Base-by-base conservation (phyloP, 2,888 invertebrate genomes). In the Alloscopus bannaensis region DNA sequence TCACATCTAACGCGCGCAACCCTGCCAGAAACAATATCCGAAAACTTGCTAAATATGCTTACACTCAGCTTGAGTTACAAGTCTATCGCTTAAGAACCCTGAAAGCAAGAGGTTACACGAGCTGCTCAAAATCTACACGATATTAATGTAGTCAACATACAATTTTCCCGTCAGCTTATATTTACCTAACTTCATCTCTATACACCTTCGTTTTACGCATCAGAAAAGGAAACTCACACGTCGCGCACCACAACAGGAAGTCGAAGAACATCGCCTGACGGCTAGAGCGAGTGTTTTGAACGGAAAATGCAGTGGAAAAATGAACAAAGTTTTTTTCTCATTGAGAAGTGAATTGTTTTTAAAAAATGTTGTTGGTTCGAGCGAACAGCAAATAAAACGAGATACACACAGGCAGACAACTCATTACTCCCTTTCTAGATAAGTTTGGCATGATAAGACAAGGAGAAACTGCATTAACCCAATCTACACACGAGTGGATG, bases 351-450 rank as follows among this genome's bases (percentile, higher is more conserved):
- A n/a, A n/a, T n/a, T n/a, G n/a, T n/a, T 6, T 36, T 8, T 36
- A 36, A 6, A 8, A 36, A 36, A 13, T 36, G 6, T 13, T 36
- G 6, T 36, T n/a, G n/a, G n/a, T n/a, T n/a, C n/a, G n/a, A n/a
- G n/a, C n/a, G n/a, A n/a, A n/a, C n/a, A n/a, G 52, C 6, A 36
- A 31, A 40, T 24, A 42, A 26, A 28, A 26, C 59, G 36, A 11
- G 26, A 55, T n/a, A 62, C 29, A 36, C 57, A 69, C 69, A 69
- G 40, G 42, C 18, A 50, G 36, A 72, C 50, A 72, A 72, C 62
- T 64, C 72, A 72, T 62, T 72, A 71, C 18, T 36, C 1, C 50
- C 31, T 22, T 72, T 72, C 52, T 64, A 72, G 72, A 72, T 72
- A 64, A 64, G 72, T 52, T 52, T 28, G 40, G 40, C 40, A 42